Percentiles rank a stretch among this genome's conserved stretches.
phyloP scores from a whole-genome alignment of 1,140 invertebrate genomes.

The Bathynomus jamesi region DNA sequence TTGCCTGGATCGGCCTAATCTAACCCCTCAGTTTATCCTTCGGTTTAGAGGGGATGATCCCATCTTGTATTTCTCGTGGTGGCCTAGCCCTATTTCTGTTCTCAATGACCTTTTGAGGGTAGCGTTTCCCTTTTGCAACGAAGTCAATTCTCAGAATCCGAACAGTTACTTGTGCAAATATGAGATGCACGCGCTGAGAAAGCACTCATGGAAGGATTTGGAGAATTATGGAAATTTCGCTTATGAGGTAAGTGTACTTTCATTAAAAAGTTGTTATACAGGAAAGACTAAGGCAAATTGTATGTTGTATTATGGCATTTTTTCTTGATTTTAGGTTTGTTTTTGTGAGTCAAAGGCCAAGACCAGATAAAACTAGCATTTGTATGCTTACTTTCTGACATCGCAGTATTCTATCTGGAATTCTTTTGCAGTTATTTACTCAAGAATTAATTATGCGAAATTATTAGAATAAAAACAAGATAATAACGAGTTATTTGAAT shows the following conservation, averaged over 20 bases:
- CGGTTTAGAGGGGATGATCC: slow-evolving; percentile 43
- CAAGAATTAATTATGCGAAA: no score
- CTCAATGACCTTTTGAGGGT: slow-evolving; percentile 42
- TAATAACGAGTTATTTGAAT: no score
- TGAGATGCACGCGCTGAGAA: slow-evolving; percentile 14
- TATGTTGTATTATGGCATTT: no score
- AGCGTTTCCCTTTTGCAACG: slow-evolving; percentile 44
- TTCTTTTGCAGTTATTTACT: no score
- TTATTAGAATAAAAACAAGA: no score
- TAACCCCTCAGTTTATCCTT: slow-evolving; percentile 45
- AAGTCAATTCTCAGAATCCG: background rate
- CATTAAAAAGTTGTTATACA: background rate
- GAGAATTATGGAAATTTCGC: slow-evolving; percentile 5
- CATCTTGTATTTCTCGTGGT: slow-evolving; percentile 58
- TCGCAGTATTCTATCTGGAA: no score
- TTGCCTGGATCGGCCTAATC: slow-evolving; percentile 56
- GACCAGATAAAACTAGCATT: no score
- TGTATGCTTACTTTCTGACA: no score
- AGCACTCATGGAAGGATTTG: slow-evolving; percentile 6
- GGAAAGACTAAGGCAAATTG: no score
- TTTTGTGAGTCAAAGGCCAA: no score
- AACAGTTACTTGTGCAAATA: slow-evolving; percentile 13
- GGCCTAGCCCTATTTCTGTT: slow-evolving; percentile 53
- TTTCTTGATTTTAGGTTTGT: no score
- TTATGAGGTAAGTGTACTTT: slow-evolving; percentile 2